Conservation (phyloP, 2,888 invertebrate species). For the Capitulum mitella region DNA sequence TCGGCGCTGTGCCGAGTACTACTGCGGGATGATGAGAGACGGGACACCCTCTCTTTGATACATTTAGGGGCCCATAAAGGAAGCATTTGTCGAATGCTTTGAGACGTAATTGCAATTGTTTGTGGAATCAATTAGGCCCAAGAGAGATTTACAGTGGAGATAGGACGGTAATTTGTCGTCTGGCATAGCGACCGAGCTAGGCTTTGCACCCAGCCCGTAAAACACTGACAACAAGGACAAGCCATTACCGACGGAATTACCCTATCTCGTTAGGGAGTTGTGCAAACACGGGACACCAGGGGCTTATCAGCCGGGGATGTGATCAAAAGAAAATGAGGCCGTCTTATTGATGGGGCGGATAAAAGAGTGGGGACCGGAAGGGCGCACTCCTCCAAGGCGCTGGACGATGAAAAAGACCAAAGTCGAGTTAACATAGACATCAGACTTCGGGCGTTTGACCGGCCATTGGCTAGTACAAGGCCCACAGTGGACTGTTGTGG, state of each 20-base stretch:
- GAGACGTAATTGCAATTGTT: conserved; percentile 20
- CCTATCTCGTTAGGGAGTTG: not conserved
- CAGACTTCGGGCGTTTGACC: no score
- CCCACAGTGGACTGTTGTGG: no score
- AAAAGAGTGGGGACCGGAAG: not conserved
- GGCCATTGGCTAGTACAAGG: no score
- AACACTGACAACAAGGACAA: not conserved
- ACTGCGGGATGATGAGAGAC: not conserved
- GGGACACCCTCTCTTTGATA: not conserved
- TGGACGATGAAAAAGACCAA: not conserved
- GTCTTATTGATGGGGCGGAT: not conserved
- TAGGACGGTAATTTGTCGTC: not conserved
- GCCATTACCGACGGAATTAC: not conserved
- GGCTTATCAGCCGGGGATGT: not conserved
- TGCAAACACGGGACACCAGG: not conserved
- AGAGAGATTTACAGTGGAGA: not conserved
- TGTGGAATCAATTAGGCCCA: not conserved
- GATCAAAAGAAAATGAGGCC: not conserved
- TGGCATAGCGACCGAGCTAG: not conserved
- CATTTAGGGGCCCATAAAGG: not conserved
- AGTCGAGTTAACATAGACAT: no score
- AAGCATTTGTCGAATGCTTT: conserved; percentile 18
- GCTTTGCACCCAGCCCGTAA: not conserved
- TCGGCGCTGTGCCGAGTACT: not conserved
- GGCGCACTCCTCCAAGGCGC: not conserved